Percentiles rank a stretch among this genome's conserved stretches.
phyloP scores from a whole-genome alignment of 35 echinoderm and acorn worm species.

The Acanthaster planci region DNA sequence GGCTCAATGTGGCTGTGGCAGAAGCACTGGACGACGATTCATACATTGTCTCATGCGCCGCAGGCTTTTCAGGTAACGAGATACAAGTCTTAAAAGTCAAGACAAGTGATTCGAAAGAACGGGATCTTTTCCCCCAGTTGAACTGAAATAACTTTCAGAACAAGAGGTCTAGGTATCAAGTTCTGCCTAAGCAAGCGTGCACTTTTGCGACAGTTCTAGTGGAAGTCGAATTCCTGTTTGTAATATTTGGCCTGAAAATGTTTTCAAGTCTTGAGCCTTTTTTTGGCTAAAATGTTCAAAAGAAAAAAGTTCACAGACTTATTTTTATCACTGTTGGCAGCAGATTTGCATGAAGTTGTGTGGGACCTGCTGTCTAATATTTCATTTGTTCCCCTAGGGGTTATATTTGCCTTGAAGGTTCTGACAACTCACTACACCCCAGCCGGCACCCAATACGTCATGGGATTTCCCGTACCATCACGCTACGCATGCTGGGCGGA shows the following conservation, averaged over 20 bases:
- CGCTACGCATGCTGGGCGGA: slow-evolving; percentile 97
- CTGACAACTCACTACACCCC: slow-evolving; percentile 87
- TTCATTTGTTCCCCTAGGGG: slow-evolving; percentile 56
- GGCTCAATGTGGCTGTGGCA: slow-evolving; percentile 74
- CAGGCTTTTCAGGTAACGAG: slow-evolving; percentile 98
- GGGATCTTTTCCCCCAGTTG: background rate
- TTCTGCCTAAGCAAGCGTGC: too few species aligned
- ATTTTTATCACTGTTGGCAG: too few species aligned
- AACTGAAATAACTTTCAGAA: background rate
- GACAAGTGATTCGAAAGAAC: too few species aligned
- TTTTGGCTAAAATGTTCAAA: too few species aligned
- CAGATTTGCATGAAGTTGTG: too few species aligned
- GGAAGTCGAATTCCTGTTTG: background rate
- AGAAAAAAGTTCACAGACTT: too few species aligned
- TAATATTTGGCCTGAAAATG: too few species aligned
- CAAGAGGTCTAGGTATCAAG: too few species aligned
- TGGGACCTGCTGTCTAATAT: background rate
- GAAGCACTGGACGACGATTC: slow-evolving; percentile 76
- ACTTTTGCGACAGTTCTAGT: too few species aligned
- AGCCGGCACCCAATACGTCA: slow-evolving; percentile 71
- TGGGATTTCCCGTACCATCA: slow-evolving; percentile 89
- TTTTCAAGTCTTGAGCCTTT: too few species aligned
- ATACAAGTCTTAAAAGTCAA: background rate
- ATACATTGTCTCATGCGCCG: slow-evolving; percentile 74
- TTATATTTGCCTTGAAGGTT: slow-evolving; percentile 92